These are phyloP conservation scores for Vulpes lagopus DNA, from an alignment of 2,113 vertebrate genomes.

Conservation along the genomic window DNA sequence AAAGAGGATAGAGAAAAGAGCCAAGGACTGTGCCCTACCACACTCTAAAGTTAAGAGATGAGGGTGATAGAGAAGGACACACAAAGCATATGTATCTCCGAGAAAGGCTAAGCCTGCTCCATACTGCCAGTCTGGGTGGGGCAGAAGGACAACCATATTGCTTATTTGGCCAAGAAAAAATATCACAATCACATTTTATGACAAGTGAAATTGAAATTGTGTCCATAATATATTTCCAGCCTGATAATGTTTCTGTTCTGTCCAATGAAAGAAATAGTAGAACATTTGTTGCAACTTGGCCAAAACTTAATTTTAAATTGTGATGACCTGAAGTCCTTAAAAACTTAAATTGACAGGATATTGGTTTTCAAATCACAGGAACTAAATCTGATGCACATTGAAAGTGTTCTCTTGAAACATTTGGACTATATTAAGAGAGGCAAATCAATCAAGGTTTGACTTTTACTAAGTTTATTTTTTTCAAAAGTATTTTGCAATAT, in stretches of 20 bases:
- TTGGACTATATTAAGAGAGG: not conserved
- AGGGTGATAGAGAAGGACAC: not conserved
- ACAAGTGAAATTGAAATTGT: not conserved
- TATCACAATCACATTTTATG: constrained; percentile 2
- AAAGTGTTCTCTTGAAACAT: constrained; percentile 55
- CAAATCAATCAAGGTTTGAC: constrained; percentile 19
- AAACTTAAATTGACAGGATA: not conserved
- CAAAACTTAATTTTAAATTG: constrained; percentile 5
- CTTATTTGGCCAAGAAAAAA: not conserved
- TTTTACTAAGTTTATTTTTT: not conserved
- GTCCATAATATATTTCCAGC: not conserved
- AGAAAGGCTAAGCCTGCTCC: not conserved
- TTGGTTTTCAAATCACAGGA: not conserved
- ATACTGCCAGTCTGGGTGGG: not conserved
- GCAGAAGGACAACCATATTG: not conserved
- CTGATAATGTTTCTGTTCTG: not conserved
- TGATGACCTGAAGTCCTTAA: not conserved
- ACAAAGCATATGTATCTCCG: not conserved
- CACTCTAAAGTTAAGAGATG: not conserved
- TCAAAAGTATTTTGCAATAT: constrained; percentile 37
- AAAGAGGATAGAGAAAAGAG: not conserved
- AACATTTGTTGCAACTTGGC: not conserved
- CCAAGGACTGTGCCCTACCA: not conserved
- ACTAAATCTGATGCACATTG: not conserved
- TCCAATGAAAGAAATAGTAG: not conserved